Evolutionary conservation across 1,140 invertebrate genomes (phyloP).

Genomic region (Bombus balteatus): DNA sequence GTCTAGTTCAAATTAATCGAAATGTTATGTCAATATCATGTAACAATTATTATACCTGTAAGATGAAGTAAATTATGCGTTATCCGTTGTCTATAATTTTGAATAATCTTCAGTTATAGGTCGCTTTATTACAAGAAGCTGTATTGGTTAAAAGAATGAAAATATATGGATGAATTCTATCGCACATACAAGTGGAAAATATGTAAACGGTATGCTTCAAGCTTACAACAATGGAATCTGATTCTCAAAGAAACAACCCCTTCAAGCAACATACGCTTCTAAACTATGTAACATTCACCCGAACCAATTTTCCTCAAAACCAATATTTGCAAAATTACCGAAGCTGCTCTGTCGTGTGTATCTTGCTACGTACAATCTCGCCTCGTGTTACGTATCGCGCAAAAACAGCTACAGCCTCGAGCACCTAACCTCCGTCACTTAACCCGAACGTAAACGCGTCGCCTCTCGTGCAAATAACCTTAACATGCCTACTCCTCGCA

Average conservation of each 20-base stretch:
- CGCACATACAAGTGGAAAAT: no score
- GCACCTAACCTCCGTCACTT: background rate
- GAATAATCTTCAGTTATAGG: no score
- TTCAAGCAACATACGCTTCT: background rate
- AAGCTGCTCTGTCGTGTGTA: background rate
- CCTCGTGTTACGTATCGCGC: background rate
- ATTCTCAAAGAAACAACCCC: background rate
- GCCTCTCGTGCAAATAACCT: background rate
- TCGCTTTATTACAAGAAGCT: no score
- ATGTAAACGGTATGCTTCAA: background rate
- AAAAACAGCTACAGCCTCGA: background rate
- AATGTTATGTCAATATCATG: no score
- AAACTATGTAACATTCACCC: background rate
- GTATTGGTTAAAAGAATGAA: no score
- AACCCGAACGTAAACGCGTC: background rate
- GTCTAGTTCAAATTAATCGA: no score
- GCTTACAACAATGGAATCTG: background rate
- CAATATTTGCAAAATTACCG: conserved; percentile 1
- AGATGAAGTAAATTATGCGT: no score
- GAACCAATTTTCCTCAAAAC: background rate
- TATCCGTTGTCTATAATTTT: no score
- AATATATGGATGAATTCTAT: no score
- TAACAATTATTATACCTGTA: no score
- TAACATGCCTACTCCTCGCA: background rate
- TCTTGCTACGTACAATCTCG: background rate